Percentiles rank a stretch among this genome's conserved stretches.
Evolutionary conservation across 2,888 invertebrate species (phyloP).

Genomic region (Parnassius apollo): DNA sequence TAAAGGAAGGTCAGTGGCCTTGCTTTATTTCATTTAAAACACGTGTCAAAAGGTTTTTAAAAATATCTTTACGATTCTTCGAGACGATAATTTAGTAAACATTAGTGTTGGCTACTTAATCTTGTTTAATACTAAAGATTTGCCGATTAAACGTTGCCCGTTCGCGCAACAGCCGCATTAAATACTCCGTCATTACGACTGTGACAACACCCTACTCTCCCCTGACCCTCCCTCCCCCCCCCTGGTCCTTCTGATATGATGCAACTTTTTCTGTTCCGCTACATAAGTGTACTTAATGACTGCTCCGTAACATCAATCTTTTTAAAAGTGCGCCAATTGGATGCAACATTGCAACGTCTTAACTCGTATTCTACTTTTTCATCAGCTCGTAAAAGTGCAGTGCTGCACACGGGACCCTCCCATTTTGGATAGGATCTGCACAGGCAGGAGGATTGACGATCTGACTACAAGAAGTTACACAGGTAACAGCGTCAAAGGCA

Average conservation of each 20-base stretch:
- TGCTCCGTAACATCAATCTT: background rate
- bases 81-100: background rate
- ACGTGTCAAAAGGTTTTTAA: background rate
- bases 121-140: conserved; percentile 18
- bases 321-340: too few species aligned
- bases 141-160: conserved; percentile 4
- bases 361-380: too few species aligned
- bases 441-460: too few species aligned
- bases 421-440: too few species aligned
- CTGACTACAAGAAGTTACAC: too few species aligned
- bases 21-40: too few species aligned
- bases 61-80: background rate
- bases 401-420: too few species aligned
- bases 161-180: conserved; percentile 23
- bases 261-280: background rate
- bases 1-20: too few species aligned
- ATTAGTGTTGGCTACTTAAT: conserved; percentile 4
- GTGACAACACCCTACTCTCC: conserved; percentile 9
- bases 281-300: background rate
- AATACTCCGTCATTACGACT: conserved; percentile 21
- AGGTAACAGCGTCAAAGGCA: too few species aligned
- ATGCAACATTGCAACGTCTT: too few species aligned
- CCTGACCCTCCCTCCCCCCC: background rate
- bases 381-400: too few species aligned
- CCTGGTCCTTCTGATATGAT: background rate